Evolutionary conservation across 2,888 invertebrate species (phyloP), one percentile per base, ranked within the genome.

Genomic region (Agrotis puta): DNA sequence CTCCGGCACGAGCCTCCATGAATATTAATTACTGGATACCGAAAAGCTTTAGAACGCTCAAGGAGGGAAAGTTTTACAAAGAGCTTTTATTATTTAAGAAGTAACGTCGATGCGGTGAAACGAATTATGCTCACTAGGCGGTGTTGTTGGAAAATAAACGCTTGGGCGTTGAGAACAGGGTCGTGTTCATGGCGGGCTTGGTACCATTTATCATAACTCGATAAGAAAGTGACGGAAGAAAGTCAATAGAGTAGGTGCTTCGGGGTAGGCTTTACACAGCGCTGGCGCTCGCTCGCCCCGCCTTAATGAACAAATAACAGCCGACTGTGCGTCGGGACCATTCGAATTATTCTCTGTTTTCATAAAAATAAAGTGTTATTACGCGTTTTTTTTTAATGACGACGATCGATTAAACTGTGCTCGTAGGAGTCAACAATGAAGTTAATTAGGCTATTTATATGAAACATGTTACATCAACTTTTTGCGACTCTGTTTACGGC

Each of bases 71-170:
- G 92, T 96, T 95, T 95, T 95, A 95, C 95, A 95, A 95, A 95
- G 95, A 95, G 95, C 94, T 92, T 95, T 94, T 96, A 96, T 95
- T 95, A 95, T 95, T 95, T 95, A 95, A 95, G 95, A 94, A 95
- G 94, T 93, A 93, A 90, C 94, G 91, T 88, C 92, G 90, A 92
- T 93, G 92, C 91, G 90, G 90, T 90, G 91, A 94, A 95, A 95
- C 93, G 95, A 93, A 95, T 92, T 94, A 95, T 94, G 91, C 91
- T 89, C 90, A 88, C 87, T 70, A 76, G 82, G 39, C 59, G 20
- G 43, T 76, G 81, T 58, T 74, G 62, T 65, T 65, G 79, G 80
- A 93, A 88, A 89, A 76, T 87, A 82, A 75, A 85, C 89, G 86
- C 85, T 93, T 82, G 48, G 9, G 3, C 33, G 56, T 59, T 62